These are phyloP conservation scores for Ammodramus savannarum DNA, from an alignment of 2,113 vertebrate species.

Conservation along the genomic window DNA sequence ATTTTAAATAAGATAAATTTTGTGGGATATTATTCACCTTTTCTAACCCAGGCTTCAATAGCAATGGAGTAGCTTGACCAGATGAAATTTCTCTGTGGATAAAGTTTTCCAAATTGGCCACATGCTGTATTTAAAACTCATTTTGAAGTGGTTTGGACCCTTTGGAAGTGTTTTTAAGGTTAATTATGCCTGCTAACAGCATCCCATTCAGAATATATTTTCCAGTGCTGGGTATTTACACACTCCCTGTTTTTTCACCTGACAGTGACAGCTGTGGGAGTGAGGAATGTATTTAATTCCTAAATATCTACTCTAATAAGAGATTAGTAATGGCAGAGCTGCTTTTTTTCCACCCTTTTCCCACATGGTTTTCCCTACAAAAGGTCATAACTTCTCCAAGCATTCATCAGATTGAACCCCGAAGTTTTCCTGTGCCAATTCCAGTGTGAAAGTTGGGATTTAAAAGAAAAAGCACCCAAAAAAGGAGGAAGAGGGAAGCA, in stretches of 20 bases:
- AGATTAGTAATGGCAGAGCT: not conserved
- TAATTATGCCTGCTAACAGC: not conserved
- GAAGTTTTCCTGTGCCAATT: not conserved
- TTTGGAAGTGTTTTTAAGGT: not conserved
- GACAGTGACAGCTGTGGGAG: not conserved
- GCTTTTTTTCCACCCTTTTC: not conserved
- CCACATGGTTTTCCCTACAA: not conserved
- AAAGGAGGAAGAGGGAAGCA: no score
- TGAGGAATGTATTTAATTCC: not conserved
- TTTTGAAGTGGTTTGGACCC: not conserved
- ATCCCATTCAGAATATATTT: not conserved
- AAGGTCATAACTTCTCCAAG: not conserved
- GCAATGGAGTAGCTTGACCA: not conserved
- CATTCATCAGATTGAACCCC: fast-evolving
- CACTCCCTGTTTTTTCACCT: not conserved
- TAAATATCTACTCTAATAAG: not conserved
- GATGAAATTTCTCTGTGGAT: not conserved
- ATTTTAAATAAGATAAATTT: not conserved
- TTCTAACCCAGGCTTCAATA: not conserved
- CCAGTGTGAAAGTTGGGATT: not conserved
- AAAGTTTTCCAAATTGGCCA: not conserved
- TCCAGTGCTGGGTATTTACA: not conserved
- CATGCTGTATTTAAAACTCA: not conserved
- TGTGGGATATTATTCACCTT: not conserved
- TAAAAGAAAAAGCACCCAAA: not conserved